Conservation (phyloP, 2,888 invertebrate genomes). For the Aethes cnicana region DNA sequence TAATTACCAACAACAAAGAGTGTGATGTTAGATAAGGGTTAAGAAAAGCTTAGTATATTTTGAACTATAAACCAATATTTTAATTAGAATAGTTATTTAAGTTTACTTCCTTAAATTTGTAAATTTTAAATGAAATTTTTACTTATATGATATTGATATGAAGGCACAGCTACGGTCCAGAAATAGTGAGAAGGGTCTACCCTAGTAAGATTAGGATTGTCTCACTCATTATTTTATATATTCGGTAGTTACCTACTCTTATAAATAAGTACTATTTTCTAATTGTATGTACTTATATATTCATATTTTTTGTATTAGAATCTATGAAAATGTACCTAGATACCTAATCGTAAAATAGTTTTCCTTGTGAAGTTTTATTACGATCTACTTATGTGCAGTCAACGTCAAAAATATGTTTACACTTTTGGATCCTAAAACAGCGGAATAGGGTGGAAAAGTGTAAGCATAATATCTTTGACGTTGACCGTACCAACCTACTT, state of each 20-base stretch:
- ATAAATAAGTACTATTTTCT: not conserved
- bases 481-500: no score
- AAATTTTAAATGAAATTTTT: conserved; percentile 38
- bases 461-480: no score
- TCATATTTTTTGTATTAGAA: no score
- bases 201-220: conserved; percentile 22
- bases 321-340: no score
- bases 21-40: conserved; percentile 8
- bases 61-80: conserved; percentile 8
- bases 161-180: conserved; percentile 34
- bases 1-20: not conserved
- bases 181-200: conserved; percentile 40
- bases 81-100: conserved; percentile 14
- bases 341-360: no score
- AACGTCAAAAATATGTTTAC: no score
- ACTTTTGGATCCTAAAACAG: no score
- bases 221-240: conserved; percentile 16
- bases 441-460: no score
- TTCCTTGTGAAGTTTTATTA: no score
- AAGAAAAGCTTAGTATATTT: conserved; percentile 5
- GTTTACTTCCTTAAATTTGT: conserved; percentile 9
- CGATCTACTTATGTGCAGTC: no score
- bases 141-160: conserved; percentile 41
- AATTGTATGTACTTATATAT: not conserved
- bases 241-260: conserved; percentile 3